Evolutionary conservation across 2,888 invertebrate species (phyloP), one percentile per base, ranked within the genome.

Genomic region (Zelleria hepariella): DNA sequence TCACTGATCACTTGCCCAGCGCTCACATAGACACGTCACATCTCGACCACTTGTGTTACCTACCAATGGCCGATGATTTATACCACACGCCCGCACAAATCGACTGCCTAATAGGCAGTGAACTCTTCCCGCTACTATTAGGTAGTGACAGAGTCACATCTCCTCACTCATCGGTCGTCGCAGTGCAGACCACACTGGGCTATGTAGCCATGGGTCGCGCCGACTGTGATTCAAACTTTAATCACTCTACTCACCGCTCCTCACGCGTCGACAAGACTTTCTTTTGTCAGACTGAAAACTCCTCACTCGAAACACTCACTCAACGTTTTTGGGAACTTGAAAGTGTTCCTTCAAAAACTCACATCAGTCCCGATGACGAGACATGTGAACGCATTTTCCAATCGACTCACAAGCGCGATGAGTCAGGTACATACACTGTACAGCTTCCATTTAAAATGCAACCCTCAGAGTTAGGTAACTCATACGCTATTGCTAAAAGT

Each of bases 251-350:
- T n/a, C n/a, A n/a, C n/a, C n/a, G n/a, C n/a, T n/a, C n/a, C n/a
- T n/a, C n/a, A n/a, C n/a, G n/a, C n/a, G n/a, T n/a, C n/a, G 10
- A 24, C n/a, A 54, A 54, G 10, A 7, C 26, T 5, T 26, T 26
- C 23, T 54, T 54, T 8, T 54, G 54, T 18, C 15, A n/a, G 15
- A n/a, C 23, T 15, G 26, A 25, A 8, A 7, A 7, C 7, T 25
- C 25, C 25, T 54, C 54, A 10, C 26, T 54, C 20, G 26, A 54
- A 8, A 23, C 10, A n/a, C 25, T 54, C 7, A 54, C 54, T 24
- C 54, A 54, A 5, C 26, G 25, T 18, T 54, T 54, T 54, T 54
- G 54, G 54, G 26, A 54, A 54, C 10, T 54, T 25, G 54, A 54
- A 25, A 24, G 25, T 25, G 54, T 54, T 7, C 54, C 54, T 10